These are phyloP conservation scores for Shinisaurus crocodilurus DNA, from an alignment of 2,113 vertebrate genomes.

Conservation along the genomic window DNA sequence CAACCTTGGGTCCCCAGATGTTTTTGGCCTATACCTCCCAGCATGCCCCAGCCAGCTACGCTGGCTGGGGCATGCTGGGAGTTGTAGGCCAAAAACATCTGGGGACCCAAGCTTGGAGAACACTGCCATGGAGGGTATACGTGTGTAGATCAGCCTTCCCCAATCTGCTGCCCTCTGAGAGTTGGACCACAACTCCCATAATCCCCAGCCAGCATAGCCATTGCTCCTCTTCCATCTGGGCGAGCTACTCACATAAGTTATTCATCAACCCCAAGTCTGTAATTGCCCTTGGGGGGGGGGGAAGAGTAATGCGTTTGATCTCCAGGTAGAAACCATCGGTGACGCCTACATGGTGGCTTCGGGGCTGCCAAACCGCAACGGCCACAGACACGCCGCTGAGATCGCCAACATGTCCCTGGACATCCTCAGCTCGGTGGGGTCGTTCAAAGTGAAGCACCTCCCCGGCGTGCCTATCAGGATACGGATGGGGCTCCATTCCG, in stretches of 20 bases:
- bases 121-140: too few species aligned
- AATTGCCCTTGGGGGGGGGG: background rate
- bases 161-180: too few species aligned
- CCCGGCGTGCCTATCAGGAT: constrained; percentile 90
- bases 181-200: too few species aligned
- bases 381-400: constrained; percentile 90
- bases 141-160: too few species aligned
- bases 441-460: constrained; percentile 92
- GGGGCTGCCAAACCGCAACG: constrained; percentile 90
- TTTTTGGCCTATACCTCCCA: too few species aligned
- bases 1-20: too few species aligned
- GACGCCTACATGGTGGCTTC: constrained; percentile 94
- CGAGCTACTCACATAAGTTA: background rate
- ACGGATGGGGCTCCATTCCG: constrained; percentile 91
- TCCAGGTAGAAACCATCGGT: constrained; percentile 93
- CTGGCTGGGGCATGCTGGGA: too few species aligned
- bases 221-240: background rate
- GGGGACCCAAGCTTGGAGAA: too few species aligned
- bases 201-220: too few species aligned
- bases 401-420: constrained; percentile 94
- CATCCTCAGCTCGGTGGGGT: constrained; percentile 91
- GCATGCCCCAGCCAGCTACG: too few species aligned
- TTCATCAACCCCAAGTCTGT: background rate
- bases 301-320: background rate
- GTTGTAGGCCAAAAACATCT: too few species aligned